These are phyloP conservation scores for Pteropus alecto DNA, from an alignment of 2,113 vertebrate species.

Conservation along the genomic window DNA sequence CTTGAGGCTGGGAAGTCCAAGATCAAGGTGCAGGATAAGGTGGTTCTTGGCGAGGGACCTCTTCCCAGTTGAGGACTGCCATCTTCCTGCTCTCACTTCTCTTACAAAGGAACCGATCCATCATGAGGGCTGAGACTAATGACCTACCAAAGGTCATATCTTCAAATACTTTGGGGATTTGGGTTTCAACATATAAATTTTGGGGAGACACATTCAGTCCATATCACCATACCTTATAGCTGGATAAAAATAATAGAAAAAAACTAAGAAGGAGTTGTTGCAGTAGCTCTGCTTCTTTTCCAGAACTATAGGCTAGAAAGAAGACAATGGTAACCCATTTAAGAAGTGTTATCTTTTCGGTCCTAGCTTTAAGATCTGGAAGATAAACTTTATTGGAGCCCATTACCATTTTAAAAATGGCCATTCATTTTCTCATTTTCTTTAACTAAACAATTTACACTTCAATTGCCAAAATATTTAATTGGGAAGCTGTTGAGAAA, in stretches of 20 bases:
- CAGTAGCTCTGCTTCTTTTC: background rate
- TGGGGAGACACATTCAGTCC: background rate
- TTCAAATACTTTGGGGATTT: background rate
- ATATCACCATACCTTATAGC: background rate
- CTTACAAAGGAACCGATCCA: background rate
- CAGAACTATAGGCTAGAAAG: background rate
- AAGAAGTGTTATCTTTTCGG: background rate
- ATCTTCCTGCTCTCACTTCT: background rate
- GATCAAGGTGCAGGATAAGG: background rate
- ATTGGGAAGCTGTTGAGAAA: background rate
- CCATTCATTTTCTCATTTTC: background rate
- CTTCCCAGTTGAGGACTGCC: too few relatives aligned
- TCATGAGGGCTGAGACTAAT: fast-evolving
- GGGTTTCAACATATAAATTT: background rate
- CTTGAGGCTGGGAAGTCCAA: background rate
- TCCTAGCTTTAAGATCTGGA: background rate
- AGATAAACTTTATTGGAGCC: background rate
- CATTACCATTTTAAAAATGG: background rate
- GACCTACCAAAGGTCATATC: background rate
- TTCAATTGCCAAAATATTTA: background rate
- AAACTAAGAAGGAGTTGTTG: background rate
- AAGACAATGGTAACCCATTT: background rate
- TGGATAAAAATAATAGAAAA: background rate
- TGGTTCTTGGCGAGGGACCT: background rate
- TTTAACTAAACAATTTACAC: background rate